Percentiles rank a stretch among this genome's conserved stretches.
phyloP scores from a whole-genome alignment of 2,113 vertebrate species.

The Eudyptes chrysolophus region DNA sequence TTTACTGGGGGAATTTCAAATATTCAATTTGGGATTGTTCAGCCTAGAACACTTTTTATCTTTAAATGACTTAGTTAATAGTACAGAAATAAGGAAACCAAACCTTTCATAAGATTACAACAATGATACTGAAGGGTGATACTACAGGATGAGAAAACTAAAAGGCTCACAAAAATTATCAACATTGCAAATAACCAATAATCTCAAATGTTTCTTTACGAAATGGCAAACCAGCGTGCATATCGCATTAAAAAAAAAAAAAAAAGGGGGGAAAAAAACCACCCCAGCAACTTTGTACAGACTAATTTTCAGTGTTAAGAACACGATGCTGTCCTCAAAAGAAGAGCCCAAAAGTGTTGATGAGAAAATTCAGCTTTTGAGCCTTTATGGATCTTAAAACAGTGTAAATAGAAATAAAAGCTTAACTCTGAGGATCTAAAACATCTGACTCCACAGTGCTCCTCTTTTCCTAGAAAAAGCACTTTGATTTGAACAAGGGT shows the following conservation, averaged over 20 bases:
- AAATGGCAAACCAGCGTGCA: not conserved
- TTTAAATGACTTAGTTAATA: not conserved
- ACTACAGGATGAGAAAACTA: not conserved
- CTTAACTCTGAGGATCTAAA: not conserved
- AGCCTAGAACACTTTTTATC: not conserved
- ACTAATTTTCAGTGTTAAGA: not conserved
- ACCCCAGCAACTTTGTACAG: not conserved
- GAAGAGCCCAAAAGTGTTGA: not conserved
- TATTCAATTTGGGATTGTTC: not conserved
- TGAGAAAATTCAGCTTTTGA: not conserved
- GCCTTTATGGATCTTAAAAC: not conserved
- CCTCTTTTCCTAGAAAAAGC: not conserved
- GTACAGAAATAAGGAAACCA: not conserved
- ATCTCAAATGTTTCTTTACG: not conserved
- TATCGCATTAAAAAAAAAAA: rapidly evolving
- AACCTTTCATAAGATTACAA: not conserved
- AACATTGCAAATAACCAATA: not conserved
- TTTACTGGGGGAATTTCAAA: not conserved
- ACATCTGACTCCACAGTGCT: not conserved
- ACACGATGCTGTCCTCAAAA: not conserved
- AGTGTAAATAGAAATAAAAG: not conserved
- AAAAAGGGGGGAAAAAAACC: rapidly evolving
- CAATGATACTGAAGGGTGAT: not conserved
- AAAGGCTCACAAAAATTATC: not conserved
- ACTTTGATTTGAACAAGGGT: not conserved